A percentile compares a stretch with the other conserved stretches of the same genome.
phyloP scores from a whole-genome alignment of 2,113 vertebrate species.

The Neogobius melanostomus region DNA sequence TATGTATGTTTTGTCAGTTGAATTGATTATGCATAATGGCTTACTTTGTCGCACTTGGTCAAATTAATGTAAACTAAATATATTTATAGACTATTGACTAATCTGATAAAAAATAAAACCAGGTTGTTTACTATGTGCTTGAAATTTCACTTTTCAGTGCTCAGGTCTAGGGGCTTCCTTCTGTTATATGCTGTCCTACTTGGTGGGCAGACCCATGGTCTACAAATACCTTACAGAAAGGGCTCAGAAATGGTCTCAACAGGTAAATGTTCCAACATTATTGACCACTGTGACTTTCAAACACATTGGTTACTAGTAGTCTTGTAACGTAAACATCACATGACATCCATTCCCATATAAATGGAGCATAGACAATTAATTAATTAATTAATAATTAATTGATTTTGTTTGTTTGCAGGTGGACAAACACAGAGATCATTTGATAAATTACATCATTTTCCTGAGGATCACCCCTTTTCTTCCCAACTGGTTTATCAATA shows the following conservation, averaged over 20 bases:
- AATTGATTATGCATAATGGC: not conserved
- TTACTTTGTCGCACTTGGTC: not conserved
- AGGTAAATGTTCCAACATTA: conserved; percentile 76
- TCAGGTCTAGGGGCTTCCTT: conserved; percentile 97
- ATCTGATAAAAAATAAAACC: not conserved
- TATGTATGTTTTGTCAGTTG: not conserved
- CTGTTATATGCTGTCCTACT: conserved; percentile 96
- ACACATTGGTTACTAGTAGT: not conserved
- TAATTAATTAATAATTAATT: not conserved
- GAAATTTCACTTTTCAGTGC: conserved; percentile 79
- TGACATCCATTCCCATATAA: too few species aligned
- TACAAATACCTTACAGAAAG: conserved; percentile 96
- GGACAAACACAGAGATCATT: conserved; percentile 93
- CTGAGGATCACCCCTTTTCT: conserved; percentile 98
- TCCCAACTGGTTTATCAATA: conserved; percentile 99
- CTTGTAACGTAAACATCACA: not conserved
- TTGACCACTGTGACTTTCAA: not conserved
- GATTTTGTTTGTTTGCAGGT: conserved; percentile 75
- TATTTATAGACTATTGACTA: too few species aligned
- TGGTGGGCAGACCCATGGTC: conserved; percentile 93
- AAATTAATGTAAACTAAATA: too few species aligned
- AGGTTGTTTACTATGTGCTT: conserved; percentile 9
- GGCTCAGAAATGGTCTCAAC: conserved; percentile 95
- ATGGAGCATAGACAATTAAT: too few species aligned
- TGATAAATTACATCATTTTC: conserved; percentile 99